Evolutionary conservation across 2,888 invertebrate genomes (phyloP), one percentile per base, ranked within the genome.

Genomic region (Pseudococcus jackbeardsleyi): DNA sequence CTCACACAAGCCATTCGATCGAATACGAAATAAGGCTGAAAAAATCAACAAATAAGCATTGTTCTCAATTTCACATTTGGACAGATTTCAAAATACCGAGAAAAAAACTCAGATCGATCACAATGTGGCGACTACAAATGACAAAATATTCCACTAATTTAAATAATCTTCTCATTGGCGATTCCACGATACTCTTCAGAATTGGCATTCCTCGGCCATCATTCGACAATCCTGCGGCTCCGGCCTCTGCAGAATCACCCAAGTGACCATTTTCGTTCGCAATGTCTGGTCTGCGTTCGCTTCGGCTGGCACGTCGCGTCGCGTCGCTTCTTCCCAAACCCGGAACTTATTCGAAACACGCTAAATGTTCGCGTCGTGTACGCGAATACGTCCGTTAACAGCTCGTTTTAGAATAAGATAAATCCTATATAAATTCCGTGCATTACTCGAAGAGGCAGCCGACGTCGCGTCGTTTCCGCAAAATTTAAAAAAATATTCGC

Each of bases 331-430:
- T 6, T 59, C 26, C 59, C 9, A n/a, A 59, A 59, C 59, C 59
- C n/a, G 59, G 59, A 59, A 72, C 68, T 26, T 15, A 72, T 72
- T 72, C 68, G 68, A 33, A 72, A 72, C 68, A 72, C 68, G 68
- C 68, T 72, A 33, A 72, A 72, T 33, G 26, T 33, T 33, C 26
- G 26, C 26, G 26, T 33, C 26, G 26, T 33, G 26, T 33, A 33
- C 26, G 26, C 26, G 26, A 33, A 33, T 33, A 33, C 26, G 26
- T 33, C 26, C 68, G 68, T 72, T 59, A 59, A 59, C 59, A 19
- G 59, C 19, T 59, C 59, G 59, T 19, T 19, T 59, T 19, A 19
- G 59, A 5, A 59, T 59, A 59, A 72, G n/a, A 72, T 72, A 72
- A 72, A 72, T 72, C 68, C 33, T 12, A 72, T 72, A 72, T 72